Evolutionary conservation across 1,140 invertebrate genomes (phyloP), one percentile per base, ranked within the genome.

Genomic region (Lineus longissimus): DNA sequence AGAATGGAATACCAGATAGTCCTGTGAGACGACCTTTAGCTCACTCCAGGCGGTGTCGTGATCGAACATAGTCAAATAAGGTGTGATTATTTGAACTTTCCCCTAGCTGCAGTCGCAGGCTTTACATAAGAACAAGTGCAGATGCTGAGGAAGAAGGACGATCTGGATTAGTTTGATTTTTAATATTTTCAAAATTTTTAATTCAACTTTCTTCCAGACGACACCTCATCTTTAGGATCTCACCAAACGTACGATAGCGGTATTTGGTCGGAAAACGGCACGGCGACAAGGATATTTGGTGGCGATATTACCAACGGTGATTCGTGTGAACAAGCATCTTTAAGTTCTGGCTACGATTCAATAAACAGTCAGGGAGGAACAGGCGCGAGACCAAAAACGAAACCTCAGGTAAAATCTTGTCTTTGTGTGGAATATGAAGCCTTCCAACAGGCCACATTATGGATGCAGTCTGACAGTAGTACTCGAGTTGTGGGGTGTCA

Each of bases 291-390:
- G 27, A 19, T 43, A 29, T 41, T 57, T 57, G 55, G 55, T 27
- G 4, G 6, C 6, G n/a, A 51, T 19, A 4, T 19, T 27, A n/a
- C n/a, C n/a, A 22, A 51, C n/a, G 47, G n/a, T 22, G 47, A 27
- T n/a, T 6, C n/a, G 9, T 51, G 4, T 7, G n/a, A 51, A 51
- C 47, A 22, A 27, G n/a, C 25, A 4, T 19, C n/a, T 6, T 27
- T 51, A 22, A 77, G 76, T 55, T 75, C 73, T 22, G 76, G 76
- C 0, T 77, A 76, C 63, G 72, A 70, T 13, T 77, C 76, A 40
- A 17, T 76, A 1, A 67, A 66, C 59, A 73, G 72, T 54, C 43
- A 54, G 0, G 60, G 61, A n/a, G 63, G 69, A 4, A 4, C 15
- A 45, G 73, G 69, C 23, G 73, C 70, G 1, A 63, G 68, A 47